A percentile compares a stretch with the other conserved stretches of the same genome.
Evolutionary conservation across 1,140 invertebrate genomes (phyloP).

Genomic region (Mizuhopecten yessoensis): DNA sequence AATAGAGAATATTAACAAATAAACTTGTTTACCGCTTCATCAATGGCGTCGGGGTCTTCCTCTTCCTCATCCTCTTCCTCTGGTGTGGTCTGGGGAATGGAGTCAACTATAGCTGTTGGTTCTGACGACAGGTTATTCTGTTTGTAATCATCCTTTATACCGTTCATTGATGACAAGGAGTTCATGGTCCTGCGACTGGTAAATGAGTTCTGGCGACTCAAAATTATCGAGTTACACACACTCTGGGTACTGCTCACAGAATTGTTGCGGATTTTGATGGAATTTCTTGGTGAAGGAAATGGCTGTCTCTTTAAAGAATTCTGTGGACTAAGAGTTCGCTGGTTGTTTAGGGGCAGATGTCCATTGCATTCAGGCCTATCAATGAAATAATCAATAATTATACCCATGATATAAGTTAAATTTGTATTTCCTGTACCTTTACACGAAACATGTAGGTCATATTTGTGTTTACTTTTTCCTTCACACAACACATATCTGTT

Average conservation of each 20-base stretch:
- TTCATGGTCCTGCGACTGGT: constrained; percentile 77
- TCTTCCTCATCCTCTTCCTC: constrained; percentile 74
- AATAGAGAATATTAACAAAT: too few species aligned
- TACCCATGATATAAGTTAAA: too few species aligned
- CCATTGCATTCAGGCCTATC: constrained; percentile 88
- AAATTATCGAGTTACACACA: constrained; percentile 77
- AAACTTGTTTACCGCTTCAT: constrained; percentile 84
- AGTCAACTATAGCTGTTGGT: constrained; percentile 53
- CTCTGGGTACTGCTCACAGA: constrained; percentile 79
- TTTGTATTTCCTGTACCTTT: too few species aligned
- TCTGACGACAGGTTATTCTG: constrained; percentile 80
- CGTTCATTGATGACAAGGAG: constrained; percentile 74
- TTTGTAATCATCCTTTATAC: constrained; percentile 82
- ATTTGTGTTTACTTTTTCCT: too few species aligned
- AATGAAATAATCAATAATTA: constrained; percentile 63
- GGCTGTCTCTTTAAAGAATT: constrained; percentile 85
- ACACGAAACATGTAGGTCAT: too few species aligned
- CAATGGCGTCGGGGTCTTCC: constrained; percentile 81
- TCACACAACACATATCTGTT: too few species aligned
- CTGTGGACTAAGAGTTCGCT: constrained; percentile 83
- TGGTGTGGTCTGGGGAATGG: constrained; percentile 55
- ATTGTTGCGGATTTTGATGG: constrained; percentile 84
- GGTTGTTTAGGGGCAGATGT: constrained; percentile 84
- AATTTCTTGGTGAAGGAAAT: constrained; percentile 87
- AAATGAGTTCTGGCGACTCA: constrained; percentile 82